Percentiles rank a stretch among this genome's conserved stretches.
phyloP scores from a whole-genome alignment of 2,888 invertebrate species.

The Tortrix viridana region DNA sequence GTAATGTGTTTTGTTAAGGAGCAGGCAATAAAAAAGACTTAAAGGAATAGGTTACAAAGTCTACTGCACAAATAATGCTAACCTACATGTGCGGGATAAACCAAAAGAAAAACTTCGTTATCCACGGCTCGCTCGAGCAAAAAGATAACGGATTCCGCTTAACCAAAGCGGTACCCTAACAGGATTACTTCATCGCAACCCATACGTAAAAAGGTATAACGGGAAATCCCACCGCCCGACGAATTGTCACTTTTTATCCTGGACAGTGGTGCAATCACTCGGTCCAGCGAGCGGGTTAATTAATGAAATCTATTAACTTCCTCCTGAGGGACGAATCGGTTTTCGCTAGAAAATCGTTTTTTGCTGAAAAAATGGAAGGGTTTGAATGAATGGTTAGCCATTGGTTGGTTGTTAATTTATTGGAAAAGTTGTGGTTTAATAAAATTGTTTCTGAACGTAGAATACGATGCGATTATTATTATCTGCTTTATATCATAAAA shows the following conservation, averaged over 20 bases:
- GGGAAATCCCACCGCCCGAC: constrained; percentile 61
- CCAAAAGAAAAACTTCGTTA: constrained; percentile 10
- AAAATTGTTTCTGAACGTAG: no score
- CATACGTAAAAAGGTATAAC: constrained; percentile 57
- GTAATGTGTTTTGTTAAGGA: no score
- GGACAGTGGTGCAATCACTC: constrained; percentile 78
- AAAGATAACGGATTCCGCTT: constrained; percentile 35
- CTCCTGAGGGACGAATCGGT: constrained; percentile 63
- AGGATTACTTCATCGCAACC: constrained; percentile 52
- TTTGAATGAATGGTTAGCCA: constrained; percentile 53
- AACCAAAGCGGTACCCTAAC: constrained; percentile 49
- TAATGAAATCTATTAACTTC: constrained; percentile 84
- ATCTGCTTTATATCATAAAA: no score
- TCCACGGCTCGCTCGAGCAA: constrained; percentile 27
- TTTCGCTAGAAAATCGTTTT: constrained; percentile 54
- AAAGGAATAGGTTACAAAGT: no score
- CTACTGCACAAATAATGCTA: neutral
- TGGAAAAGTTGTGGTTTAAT: constrained; percentile 1
- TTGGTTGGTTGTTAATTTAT: constrained; percentile 18
- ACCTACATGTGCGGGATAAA: neutral
- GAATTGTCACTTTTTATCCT: constrained; percentile 74
- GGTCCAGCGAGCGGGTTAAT: constrained; percentile 83
- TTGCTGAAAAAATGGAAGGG: constrained; percentile 53
- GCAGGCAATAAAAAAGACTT: no score
- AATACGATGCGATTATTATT: no score